Evolutionary conservation across 1,140 invertebrate genomes (phyloP).

Genomic region (Arion vulgaris): DNA sequence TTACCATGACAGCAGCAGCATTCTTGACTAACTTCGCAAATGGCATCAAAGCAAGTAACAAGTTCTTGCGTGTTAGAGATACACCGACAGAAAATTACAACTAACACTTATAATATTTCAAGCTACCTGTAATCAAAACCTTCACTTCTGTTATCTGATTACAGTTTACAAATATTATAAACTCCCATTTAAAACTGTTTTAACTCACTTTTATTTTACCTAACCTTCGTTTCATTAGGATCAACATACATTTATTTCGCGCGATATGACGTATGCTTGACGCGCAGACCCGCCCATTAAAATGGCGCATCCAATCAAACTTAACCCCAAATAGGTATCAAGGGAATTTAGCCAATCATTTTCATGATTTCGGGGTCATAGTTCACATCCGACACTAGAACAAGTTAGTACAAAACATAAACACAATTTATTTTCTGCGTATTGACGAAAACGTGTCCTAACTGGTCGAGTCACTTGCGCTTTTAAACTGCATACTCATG

Average conservation of each 20-base stretch:
- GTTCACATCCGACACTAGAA: conserved; percentile 39
- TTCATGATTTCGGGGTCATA: conserved; percentile 43
- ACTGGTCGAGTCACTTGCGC: neutral
- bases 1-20: neutral
- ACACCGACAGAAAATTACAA: conserved; percentile 19
- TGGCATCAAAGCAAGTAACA: neutral
- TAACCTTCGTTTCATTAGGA: neutral
- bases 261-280: conserved; percentile 59
- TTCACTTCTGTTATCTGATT: neutral
- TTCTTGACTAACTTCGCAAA: neutral
- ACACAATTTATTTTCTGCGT: neutral
- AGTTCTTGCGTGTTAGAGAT: neutral
- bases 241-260: conserved; percentile 55
- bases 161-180: neutral
- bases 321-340: conserved; percentile 23
- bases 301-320: conserved; percentile 51
- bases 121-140: neutral
- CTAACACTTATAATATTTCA: neutral
- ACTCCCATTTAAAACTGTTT: neutral
- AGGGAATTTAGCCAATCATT: conserved; percentile 14
- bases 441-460: neutral
- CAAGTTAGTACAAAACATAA: conserved; percentile 51
- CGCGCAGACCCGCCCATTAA: conserved; percentile 49
- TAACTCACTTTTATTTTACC: neutral
- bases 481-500: no score